phyloP scores from a whole-genome alignment of 2,113 vertebrate species.

The Smithornis capensis region DNA sequence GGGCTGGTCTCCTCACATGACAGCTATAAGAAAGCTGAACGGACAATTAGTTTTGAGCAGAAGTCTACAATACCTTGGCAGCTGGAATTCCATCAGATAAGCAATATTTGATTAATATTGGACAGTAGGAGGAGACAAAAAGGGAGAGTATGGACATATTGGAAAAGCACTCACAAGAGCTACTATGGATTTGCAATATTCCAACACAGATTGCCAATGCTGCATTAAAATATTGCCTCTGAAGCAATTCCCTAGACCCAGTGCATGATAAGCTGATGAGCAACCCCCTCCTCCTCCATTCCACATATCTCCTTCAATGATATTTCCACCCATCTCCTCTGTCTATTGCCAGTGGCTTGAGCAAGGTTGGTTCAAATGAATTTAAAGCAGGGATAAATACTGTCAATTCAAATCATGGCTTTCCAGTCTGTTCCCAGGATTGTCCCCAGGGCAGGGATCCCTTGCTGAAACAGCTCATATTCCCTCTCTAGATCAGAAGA shows the following conservation, averaged over 20 bases:
- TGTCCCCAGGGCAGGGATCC: not conserved
- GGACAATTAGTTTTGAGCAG: not conserved
- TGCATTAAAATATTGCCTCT: constrained; percentile 58
- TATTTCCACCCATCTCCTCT: not conserved
- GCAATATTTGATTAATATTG: constrained; percentile 59
- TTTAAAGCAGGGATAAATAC: constrained; percentile 2
- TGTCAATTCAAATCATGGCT: not conserved
- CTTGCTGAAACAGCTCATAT: not conserved
- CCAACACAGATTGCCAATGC: constrained; percentile 23
- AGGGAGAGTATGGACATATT: constrained; percentile 39
- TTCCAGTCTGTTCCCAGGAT: not conserved
- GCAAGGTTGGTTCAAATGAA: not conserved
- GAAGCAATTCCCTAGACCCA: constrained; percentile 25
- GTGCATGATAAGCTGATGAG: not conserved
- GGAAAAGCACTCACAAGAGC: constrained; percentile 39
- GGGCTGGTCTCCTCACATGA: fast-evolving
- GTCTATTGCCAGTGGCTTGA: not conserved
- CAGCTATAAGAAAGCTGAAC: not conserved
- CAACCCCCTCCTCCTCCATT: not conserved
- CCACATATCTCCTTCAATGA: not conserved
- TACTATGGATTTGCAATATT: constrained; percentile 58
- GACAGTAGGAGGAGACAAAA: constrained; percentile 22
- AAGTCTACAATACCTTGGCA: constrained; percentile 11
- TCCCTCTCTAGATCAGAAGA: not conserved
- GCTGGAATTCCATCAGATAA: constrained; percentile 38